Percentiles rank a stretch among this genome's conserved stretches.
Conservation (phyloP, 2,888 invertebrate genomes). For the Drosophila birchii region DNA sequence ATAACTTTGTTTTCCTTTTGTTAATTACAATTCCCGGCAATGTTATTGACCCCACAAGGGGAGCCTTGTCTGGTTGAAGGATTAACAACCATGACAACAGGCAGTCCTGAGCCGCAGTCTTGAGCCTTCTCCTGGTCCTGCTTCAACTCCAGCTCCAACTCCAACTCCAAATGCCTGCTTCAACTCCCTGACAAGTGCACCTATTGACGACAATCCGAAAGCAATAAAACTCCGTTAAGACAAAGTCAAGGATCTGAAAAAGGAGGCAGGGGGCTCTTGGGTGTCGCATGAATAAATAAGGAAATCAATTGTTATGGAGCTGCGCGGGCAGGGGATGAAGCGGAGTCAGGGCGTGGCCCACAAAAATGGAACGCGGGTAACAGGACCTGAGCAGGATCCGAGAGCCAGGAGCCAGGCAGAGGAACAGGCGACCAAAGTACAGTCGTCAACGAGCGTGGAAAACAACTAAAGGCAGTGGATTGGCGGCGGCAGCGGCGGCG, state of each 20-base stretch:
- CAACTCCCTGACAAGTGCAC: conserved; percentile 9
- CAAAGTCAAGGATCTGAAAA: conserved; percentile 19
- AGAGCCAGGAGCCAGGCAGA: conserved; percentile 26
- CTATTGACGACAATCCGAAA: conserved; percentile 39
- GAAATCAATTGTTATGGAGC: conserved; percentile 73
- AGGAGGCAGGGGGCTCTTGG: conserved; percentile 6
- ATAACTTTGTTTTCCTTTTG: conserved; percentile 14
- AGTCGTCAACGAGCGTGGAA: conserved; percentile 74
- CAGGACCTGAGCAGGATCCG: conserved; percentile 17
- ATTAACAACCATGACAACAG: conserved; percentile 38
- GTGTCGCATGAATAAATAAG: conserved; percentile 56
- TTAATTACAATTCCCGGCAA: conserved; percentile 21
- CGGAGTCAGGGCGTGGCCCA: conserved; percentile 60
- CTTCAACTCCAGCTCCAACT: neutral
- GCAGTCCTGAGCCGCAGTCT: neutral
- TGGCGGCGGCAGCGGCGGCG: conserved; percentile 30
- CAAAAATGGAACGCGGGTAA: conserved; percentile 47
- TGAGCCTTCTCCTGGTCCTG: neutral
- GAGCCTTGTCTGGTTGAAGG: conserved; percentile 24
- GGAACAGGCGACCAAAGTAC: conserved; percentile 65
- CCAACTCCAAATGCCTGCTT: neutral
- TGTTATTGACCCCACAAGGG: conserved; percentile 28
- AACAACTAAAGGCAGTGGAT: conserved; percentile 49
- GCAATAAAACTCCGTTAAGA: conserved; percentile 44
- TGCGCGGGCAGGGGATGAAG: conserved; percentile 26